Base-by-base conservation (phyloP, 2,888 invertebrate species). In the Drosophila greeni region DNA sequence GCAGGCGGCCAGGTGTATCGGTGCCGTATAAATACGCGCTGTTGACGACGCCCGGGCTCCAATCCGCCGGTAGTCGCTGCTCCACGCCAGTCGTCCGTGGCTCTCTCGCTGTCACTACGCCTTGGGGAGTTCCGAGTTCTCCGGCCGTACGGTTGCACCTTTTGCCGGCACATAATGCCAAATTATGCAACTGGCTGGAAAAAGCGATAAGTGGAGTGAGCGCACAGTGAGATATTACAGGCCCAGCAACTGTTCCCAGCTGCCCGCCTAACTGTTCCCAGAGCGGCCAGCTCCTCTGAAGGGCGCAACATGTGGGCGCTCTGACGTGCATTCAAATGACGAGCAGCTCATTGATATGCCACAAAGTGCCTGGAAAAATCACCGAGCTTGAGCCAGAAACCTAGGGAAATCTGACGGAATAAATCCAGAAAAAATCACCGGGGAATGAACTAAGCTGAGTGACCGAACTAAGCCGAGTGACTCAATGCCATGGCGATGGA, bases 1-100 rank as follows among this genome's bases (percentile, higher is more conserved):
- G 70, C 53, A 57, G 39, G 67, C 45, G 23, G 40, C 14, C 24
- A 47, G 45, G 45, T 47, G 31, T 55, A 53, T 58, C 52, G 70
- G 66, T n/a, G 31, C 61, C 77, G 76, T 86, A 87, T 86, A 86
- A 87, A 87, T 85, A 78, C 75, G 74, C 67, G 75, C 66, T 64
- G 75, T 68, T 72, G 66, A 65, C 73, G 70, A 67, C 71, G 66
- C 68, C 75, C 74, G 68, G 64, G 73, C 76, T 86, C 86, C 73
- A 86, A 83, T 83, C 74, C 82, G 75, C 87, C 86, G 86, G 86
- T 77, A 84, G 80, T 75, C 72, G 66, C 62, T 60, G 66, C 40
- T 75, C 52, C 52, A 36, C 31, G 24, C 42, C 67, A 83, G 84
- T 75, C 83, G 75, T 58, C 65, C 40, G 81, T 71, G 43, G 43